Conservation (phyloP, 2,888 invertebrate genomes). For the Chironomus riparius region DNA sequence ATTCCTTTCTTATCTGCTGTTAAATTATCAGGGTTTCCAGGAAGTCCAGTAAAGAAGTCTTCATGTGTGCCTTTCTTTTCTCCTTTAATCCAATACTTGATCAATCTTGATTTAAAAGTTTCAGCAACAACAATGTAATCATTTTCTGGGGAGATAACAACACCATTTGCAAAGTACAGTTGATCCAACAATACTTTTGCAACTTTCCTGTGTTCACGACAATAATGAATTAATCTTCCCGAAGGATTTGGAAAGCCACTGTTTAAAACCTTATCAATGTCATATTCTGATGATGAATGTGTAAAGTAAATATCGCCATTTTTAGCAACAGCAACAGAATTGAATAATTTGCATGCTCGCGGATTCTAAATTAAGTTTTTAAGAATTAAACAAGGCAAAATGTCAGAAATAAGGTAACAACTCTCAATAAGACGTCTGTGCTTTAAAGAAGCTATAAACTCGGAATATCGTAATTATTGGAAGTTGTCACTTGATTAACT, state of each 20-base stretch:
- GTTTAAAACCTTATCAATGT: slow-evolving; percentile 60
- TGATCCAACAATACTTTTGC: slow-evolving; percentile 60
- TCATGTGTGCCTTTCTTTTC: slow-evolving; percentile 69
- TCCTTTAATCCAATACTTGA: slow-evolving; percentile 71
- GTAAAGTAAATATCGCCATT: slow-evolving; percentile 86
- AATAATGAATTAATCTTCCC: slow-evolving; percentile 76
- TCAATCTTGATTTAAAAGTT: slow-evolving; percentile 53
- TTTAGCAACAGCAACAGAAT: slow-evolving; percentile 63
- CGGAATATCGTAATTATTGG: too few relatives aligned
- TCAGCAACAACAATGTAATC: slow-evolving; percentile 75
- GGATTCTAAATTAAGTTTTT: slow-evolving; percentile 29
- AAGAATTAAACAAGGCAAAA: not conserved
- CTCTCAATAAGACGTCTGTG: not conserved
- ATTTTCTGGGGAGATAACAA: slow-evolving; percentile 70
- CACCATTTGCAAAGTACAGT: slow-evolving; percentile 81
- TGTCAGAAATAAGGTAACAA: not conserved
- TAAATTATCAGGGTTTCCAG: slow-evolving; percentile 47
- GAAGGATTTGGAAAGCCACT: slow-evolving; percentile 61
- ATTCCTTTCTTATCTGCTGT: slow-evolving; percentile 58
- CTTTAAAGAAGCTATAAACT: too few relatives aligned
- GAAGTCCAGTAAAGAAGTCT: slow-evolving; percentile 70
- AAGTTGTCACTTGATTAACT: too few relatives aligned
- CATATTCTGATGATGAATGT: slow-evolving; percentile 68
- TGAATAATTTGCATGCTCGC: slow-evolving; percentile 57
- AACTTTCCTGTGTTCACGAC: slow-evolving; percentile 66